Evolutionary conservation across 2,113 vertebrate species (phyloP).

Genomic region (Scomber scombrus): DNA sequence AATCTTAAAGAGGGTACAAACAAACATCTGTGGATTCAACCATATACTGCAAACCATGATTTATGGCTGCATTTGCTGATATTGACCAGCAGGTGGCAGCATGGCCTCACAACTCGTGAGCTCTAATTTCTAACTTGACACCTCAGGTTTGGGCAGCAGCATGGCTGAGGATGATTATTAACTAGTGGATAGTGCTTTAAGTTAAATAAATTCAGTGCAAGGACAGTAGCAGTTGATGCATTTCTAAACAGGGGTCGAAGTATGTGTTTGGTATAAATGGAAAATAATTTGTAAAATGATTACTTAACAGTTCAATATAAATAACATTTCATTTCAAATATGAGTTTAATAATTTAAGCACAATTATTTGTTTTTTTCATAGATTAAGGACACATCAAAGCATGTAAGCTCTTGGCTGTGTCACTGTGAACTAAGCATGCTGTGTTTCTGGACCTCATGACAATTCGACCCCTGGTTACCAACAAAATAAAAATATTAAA

Average conservation of each 20-base stretch:
- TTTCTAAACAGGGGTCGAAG: conserved; percentile 83
- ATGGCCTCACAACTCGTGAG: conserved; percentile 71
- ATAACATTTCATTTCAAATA: conserved; percentile 33
- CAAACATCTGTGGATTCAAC: conserved; percentile 62
- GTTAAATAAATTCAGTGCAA: conserved; percentile 56
- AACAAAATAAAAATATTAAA: conserved; percentile 64
- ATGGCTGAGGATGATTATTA: conserved; percentile 52
- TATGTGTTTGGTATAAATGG: conserved; percentile 48
- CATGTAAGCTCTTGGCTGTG: conserved; percentile 41
- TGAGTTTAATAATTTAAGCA: conserved; percentile 9
- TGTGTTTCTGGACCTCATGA: conserved; percentile 79
- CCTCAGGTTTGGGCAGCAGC: conserved; percentile 65
- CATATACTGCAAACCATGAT: conserved; percentile 67
- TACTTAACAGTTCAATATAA: conserved; percentile 27
- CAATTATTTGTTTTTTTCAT: conserved; percentile 33
- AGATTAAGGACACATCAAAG: conserved; percentile 44
- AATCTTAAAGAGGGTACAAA: conserved; percentile 61
- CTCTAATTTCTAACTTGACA: conserved; percentile 49
- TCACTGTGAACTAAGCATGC: conserved; percentile 68
- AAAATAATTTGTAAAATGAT: conserved; percentile 44
- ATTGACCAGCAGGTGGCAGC: conserved; percentile 83
- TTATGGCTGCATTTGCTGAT: conserved; percentile 66
- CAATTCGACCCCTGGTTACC: conserved; percentile 85
- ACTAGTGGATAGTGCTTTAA: conserved; percentile 53
- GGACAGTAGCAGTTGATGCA: conserved; percentile 61